Base-by-base conservation (phyloP, 2,888 invertebrate genomes). In the Phoenoteleia sp. region DNA sequence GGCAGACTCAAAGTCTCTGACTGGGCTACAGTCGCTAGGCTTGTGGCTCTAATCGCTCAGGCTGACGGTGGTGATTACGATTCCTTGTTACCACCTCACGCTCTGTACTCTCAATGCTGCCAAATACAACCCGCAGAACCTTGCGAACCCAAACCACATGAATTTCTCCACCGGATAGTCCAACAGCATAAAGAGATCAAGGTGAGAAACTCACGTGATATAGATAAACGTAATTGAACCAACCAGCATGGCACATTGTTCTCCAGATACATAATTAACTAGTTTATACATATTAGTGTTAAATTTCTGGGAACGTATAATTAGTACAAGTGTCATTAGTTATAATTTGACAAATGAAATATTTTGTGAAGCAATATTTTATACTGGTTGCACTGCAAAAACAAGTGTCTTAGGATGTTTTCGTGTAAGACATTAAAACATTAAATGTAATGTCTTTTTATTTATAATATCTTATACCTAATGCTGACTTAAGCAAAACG, bases 21-120 rank as follows among this genome's bases (percentile, higher is more conserved):
- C 90, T 96, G 96, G 94, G 95, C 95, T 88, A 95, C 96, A 27
- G 96, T 96, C 4, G 95, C 96, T 52, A 95, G 96, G 89, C 94
- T 98, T 86, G 95, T 97, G 49, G 98, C 98, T 13, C 95, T 97
- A 86, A 96, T 98, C 86, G 97, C 97, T 5, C 93, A 95, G 91
- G 96, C 96, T 13, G 97, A 97, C 91, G 94, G 95, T 9, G 97
- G 97, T 5, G 96, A 97, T 92, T 96, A 95, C 91, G 96, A 96
- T 76, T 94, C 95, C 4, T 94, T 95, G 52, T 94, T 94, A 71
- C 95, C 95, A 0, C 95, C 96, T 0, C 94, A 95, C 71, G 95
- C 95, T 79, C 94, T 96, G 54, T 96, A 96, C 92, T 95, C 95
- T 29, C 95, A 96, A 89, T 96, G 95, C 89, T 95, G 95, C 88